Base-by-base conservation (phyloP, 2,113 vertebrate genomes). In the Scomber scombrus region DNA sequence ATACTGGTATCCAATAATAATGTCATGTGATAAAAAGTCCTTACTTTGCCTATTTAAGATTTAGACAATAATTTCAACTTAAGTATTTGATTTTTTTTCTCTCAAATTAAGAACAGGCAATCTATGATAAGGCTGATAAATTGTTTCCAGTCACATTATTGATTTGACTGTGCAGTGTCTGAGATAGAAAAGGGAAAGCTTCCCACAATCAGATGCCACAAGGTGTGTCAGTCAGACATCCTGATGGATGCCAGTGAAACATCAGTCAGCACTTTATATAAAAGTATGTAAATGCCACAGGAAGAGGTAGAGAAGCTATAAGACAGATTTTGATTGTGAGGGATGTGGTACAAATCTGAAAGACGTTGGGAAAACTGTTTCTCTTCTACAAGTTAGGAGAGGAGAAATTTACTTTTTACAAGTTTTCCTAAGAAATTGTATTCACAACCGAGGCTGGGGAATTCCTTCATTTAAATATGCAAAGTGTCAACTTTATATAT, bases 401-500 rank as follows among this genome's bases (percentile, higher is more conserved):
- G 71, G 50, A 74, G 63, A 78, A 51, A 55, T 55, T 49, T 4
- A 54, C 71, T 61, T 78, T 75, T 71, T 15, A 56, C 43, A 56
- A 55, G 54, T 47, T 75, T 74, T 68, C 14, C 65, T 58, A 78
- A 52, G 18, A 69, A 63, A 61, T n/a, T 1, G 51, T 56, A 29
- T 65, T 67, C 58, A 26, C 67, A 50, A 68, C 56, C 54, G 73
- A 50, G 26, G 50, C 60, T 71, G 34, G 47, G 47, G 66, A 82
- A 65, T 57, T 82, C 13, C 51, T 60, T 85, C 75, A 82, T 80
- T 86, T 64, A 85, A 90, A 89, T 92, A 92, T 91, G 86, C 89
- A 92, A 92, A 84, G 50, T 92, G 75, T 81, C 55, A 77, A 62
- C 68, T 87, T 64, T 92, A 71, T 14, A 87, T 67, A 81, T 49